Evolutionary conservation across 2,113 vertebrate genomes (phyloP), one percentile per base, ranked within the genome.

Genomic region (Melanocharis versteri): DNA sequence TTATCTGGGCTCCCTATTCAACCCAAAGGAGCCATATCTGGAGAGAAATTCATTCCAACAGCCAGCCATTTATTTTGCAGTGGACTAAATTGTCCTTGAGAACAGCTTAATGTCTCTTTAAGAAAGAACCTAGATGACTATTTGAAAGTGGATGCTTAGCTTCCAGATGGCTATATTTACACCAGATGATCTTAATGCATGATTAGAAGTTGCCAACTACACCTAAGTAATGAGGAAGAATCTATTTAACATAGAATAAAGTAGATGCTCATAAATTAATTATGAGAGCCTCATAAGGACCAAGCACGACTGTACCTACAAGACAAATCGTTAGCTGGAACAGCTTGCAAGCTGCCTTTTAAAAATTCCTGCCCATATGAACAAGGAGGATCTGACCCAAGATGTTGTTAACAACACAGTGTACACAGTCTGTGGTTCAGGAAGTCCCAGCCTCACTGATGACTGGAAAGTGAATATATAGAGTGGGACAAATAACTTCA

Each of bases 261-360:
- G 31, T 83, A 90, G 45, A 76, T 76, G 37, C 83, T 90, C 28
- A 88, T 92, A 92, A 96, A 93, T 94, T 88, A 80, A 88, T 88
- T 88, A 80, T 68, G 57, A 92, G 53, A 56, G 8, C 22, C 57
- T 86, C 48, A 64, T 64, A 94, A 92, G 50, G 66, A 86, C 54
- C 40, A 83, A 44, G 22, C 33, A 60, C 15, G 19, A 40, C 53
- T 90, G 44, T 76, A 70, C 28, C 66, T 89, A 86, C 44, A 90
- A 86, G 48, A 47, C 15, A 72, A 75, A 94, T 90, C 19, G 50
- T 72, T 48, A 88, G 22, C 27, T 86, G 54, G 83, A 89, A 53
- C 84, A 88, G 24, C 31, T 79, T 48, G 39, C 30, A 85, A 79
- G 70, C 15, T 86, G 40, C 30, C n/a, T 64, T 76, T 93, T 54